phyloP scores from a whole-genome alignment of 2,113 vertebrate genomes.

The Muntiacus reevesi region DNA sequence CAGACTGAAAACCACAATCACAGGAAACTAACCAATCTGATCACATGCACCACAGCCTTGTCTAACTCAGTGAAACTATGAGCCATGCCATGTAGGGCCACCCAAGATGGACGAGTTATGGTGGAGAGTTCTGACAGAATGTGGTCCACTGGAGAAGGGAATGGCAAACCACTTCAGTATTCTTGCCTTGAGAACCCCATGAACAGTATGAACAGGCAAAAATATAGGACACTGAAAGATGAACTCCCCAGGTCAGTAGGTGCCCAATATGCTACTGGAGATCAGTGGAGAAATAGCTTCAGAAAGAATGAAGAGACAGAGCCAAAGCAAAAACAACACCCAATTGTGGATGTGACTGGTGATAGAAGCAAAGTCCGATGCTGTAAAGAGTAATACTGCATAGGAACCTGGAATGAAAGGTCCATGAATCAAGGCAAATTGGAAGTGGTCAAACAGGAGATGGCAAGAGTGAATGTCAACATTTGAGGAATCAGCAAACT shows the following conservation, averaged over 20 bases:
- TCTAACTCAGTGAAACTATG: background rate
- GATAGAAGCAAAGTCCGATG: rapidly evolving
- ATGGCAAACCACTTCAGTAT: background rate
- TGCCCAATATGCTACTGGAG: background rate
- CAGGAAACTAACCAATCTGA: background rate
- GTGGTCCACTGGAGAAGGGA: background rate
- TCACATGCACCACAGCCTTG: background rate
- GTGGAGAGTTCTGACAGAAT: background rate
- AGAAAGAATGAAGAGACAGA: background rate
- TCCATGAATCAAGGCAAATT: background rate
- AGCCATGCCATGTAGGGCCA: background rate
- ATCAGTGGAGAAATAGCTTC: background rate
- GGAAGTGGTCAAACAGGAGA: background rate
- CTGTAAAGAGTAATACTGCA: background rate
- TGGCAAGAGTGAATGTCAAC: background rate
- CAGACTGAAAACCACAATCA: background rate
- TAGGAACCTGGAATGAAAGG: background rate
- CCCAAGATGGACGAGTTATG: rapidly evolving
- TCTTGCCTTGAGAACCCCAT: background rate
- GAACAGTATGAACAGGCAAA: background rate
- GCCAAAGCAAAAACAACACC: background rate
- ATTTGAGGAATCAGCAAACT: background rate
- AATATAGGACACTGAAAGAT: background rate
- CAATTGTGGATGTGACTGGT: background rate
- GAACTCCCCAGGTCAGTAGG: background rate